Conservation (phyloP, 2,888 invertebrate species). For the Drosophila bunnanda region DNA sequence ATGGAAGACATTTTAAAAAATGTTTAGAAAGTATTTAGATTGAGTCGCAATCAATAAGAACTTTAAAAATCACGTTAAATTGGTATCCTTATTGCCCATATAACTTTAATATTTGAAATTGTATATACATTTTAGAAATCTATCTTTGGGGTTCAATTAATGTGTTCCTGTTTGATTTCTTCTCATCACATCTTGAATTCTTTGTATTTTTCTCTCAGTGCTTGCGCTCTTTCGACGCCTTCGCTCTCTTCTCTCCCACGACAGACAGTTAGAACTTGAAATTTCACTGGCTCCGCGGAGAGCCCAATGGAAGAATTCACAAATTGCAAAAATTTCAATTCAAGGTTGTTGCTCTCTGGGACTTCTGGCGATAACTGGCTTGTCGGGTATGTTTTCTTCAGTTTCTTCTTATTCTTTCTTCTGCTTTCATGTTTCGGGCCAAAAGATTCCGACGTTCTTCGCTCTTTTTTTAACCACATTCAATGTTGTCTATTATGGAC, state of each 20-base stretch:
- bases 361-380: constrained; percentile 38
- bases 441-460: constrained; percentile 26
- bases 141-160: background rate
- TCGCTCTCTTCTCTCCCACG: constrained; percentile 33
- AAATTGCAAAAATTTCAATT: constrained; percentile 77
- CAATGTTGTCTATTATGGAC: constrained; percentile 12
- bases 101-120: background rate
- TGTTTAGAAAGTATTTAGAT: background rate
- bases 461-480: constrained; percentile 16
- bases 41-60: background rate
- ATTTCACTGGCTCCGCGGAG: constrained; percentile 55
- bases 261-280: constrained; percentile 75
- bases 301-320: constrained; percentile 64
- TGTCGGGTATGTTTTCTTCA: constrained; percentile 17
- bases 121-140: background rate
- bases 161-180: background rate
- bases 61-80: background rate
- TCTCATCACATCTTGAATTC: background rate
- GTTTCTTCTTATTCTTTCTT: constrained; percentile 26
- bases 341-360: constrained; percentile 77
- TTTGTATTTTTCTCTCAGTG: constrained; percentile 2
- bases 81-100: background rate
- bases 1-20: background rate
- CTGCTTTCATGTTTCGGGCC: constrained; percentile 35
- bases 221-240: constrained; percentile 22